Conservation (phyloP, 30 jellyfish, hydroid and myxozoan genomes). For the Turritopsis rubra region DNA sequence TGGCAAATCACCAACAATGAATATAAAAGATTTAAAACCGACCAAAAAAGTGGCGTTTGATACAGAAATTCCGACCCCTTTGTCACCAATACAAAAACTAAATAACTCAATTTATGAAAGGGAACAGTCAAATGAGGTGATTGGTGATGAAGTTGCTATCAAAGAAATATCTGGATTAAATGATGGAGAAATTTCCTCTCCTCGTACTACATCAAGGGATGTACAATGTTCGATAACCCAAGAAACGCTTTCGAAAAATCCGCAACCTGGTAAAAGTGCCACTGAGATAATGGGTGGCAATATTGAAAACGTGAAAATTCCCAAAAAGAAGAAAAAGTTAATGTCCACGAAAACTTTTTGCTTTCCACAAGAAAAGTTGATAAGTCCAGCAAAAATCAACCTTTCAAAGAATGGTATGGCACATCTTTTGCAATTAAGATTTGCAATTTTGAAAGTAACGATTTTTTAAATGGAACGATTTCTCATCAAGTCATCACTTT, state of each 20-base stretch:
- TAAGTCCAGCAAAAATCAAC: slow-evolving; percentile 7
- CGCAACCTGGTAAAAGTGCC: background rate
- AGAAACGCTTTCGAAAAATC: background rate
- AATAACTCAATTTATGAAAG: background rate
- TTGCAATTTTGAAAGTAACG: background rate
- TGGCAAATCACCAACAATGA: background rate
- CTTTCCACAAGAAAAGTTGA: slow-evolving; percentile 17
- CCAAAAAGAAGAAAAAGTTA: slow-evolving; percentile 15
- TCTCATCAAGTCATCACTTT: background rate
- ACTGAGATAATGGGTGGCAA: background rate
- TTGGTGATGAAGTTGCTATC: background rate
- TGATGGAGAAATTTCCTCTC: background rate
- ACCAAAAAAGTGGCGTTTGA: background rate
- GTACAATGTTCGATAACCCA: background rate
- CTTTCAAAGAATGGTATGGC: slow-evolving; percentile 7
- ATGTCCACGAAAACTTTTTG: slow-evolving; percentile 2
- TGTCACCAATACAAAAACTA: background rate
- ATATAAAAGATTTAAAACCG: background rate
- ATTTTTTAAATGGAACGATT: background rate
- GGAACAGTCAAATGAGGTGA: background rate
- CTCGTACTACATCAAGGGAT: too few relatives aligned
- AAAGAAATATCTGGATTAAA: background rate
- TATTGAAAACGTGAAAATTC: background rate
- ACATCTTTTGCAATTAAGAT: too few relatives aligned
- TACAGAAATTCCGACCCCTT: background rate